phyloP scores from a whole-genome alignment of 2,797 vertebrate species.

The Peromyscus nudipes region DNA sequence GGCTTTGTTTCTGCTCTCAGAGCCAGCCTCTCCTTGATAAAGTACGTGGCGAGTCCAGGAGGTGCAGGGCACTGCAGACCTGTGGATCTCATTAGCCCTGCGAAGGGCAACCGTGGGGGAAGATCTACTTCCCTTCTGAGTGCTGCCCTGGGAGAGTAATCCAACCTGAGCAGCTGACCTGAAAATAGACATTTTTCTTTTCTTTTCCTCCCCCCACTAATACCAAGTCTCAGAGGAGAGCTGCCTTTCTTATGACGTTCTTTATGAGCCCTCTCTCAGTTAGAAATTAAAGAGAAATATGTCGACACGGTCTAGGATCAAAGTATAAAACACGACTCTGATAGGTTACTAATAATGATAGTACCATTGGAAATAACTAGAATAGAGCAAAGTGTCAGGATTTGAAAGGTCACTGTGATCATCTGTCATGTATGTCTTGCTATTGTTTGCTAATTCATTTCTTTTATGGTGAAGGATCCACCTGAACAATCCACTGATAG shows the following conservation, averaged over 20 bases:
- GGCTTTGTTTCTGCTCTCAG: slow-evolving; percentile 49
- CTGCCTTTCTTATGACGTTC: slow-evolving; percentile 63
- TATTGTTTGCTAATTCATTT: slow-evolving; percentile 81
- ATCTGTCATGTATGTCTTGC: slow-evolving; percentile 69
- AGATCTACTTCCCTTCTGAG: slow-evolving; percentile 70
- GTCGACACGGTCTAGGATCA: slow-evolving; percentile 65
- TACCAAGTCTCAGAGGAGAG: slow-evolving; percentile 75
- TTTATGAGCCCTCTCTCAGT: slow-evolving; percentile 69
- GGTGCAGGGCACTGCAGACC: background rate
- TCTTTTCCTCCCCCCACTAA: background rate
- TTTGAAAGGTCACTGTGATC: slow-evolving; percentile 78
- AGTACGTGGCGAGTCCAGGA: slow-evolving; percentile 60
- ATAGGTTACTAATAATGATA: slow-evolving; percentile 65
- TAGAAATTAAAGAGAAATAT: slow-evolving; percentile 82
- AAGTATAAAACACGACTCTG: slow-evolving; percentile 77
- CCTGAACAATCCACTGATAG: slow-evolving; percentile 12
- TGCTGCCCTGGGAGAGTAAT: slow-evolving; percentile 65
- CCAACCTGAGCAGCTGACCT: slow-evolving; percentile 63
- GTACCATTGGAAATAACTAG: slow-evolving; percentile 68
- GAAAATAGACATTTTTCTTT: slow-evolving; percentile 66
- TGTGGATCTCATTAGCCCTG: slow-evolving; percentile 75
- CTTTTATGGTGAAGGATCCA: slow-evolving; percentile 48
- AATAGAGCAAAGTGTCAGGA: slow-evolving; percentile 77
- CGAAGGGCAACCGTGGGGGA: slow-evolving; percentile 51
- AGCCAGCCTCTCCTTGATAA: slow-evolving; percentile 72